Conservation (phyloP, 2,888 invertebrate genomes). For the Branchellion lobata region DNA sequence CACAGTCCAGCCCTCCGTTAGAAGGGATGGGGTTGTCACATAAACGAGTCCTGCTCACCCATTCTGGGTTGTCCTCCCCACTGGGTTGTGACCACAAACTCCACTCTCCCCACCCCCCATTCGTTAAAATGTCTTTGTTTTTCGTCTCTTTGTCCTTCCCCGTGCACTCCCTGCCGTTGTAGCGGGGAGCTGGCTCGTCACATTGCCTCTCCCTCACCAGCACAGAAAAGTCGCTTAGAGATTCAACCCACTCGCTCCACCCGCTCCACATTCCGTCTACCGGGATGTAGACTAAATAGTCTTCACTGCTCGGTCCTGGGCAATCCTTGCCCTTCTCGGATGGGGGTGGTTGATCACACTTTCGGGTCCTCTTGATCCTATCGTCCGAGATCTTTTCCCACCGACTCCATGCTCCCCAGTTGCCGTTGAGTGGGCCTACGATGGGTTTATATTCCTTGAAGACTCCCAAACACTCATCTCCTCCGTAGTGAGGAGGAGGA, state of each 20-base stretch:
- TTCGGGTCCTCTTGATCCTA: conserved; percentile 50
- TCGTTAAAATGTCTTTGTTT: conserved; percentile 4
- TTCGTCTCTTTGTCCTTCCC: conserved; percentile 6
- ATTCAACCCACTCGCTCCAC: conserved; percentile 48
- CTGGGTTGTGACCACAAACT: conserved; percentile 16
- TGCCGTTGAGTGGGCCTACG: conserved; percentile 45
- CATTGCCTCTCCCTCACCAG: conserved; percentile 42
- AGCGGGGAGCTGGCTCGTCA: conserved; percentile 44
- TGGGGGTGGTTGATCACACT: conserved; percentile 59
- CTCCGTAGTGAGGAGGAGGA: neutral
- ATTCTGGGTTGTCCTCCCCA: neutral
- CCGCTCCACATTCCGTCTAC: conserved; percentile 49
- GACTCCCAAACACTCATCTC: neutral
- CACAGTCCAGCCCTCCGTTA: conserved; percentile 3
- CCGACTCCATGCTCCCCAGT: conserved; percentile 46
- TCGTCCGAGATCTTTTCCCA: conserved; percentile 40
- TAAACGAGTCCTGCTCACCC: conserved; percentile 14
- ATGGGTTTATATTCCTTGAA: conserved; percentile 1
- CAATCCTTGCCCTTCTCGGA: conserved; percentile 58
- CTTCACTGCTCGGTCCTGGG: conserved; percentile 54
- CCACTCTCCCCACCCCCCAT: conserved; percentile 33
- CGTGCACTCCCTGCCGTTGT: conserved; percentile 19
- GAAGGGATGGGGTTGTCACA: conserved; percentile 32
- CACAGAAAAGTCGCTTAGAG: conserved; percentile 46
- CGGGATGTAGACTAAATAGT: conserved; percentile 50